These are phyloP conservation scores for Nephotettix cincticeps DNA, from an alignment of 1,140 invertebrate genomes.

Conservation along the genomic window DNA sequence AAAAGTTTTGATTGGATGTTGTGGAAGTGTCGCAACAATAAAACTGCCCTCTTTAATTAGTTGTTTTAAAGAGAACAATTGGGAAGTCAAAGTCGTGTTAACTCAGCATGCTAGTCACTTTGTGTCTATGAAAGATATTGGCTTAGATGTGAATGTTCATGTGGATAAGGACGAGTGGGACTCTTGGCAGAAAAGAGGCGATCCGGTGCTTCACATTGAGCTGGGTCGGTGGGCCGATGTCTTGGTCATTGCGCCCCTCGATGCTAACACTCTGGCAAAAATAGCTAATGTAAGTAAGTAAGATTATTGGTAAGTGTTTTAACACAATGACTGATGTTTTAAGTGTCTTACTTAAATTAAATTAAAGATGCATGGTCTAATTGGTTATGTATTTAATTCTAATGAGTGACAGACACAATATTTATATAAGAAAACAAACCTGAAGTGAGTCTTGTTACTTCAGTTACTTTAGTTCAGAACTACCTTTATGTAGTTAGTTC, in stretches of 20 bases:
- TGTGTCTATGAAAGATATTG: constrained; percentile 63
- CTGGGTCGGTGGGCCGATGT: constrained; percentile 95
- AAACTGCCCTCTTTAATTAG: constrained; percentile 61
- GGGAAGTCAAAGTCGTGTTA: constrained; percentile 70
- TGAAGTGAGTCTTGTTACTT: no score
- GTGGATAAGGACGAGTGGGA: constrained; percentile 90
- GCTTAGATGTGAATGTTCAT: constrained; percentile 57
- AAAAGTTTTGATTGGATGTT: constrained; percentile 77
- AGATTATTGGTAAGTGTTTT: no score
- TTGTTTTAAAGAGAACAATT: constrained; percentile 30
- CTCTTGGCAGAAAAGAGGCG: constrained; percentile 85
- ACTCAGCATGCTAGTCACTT: constrained; percentile 90
- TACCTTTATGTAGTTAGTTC: background rate
- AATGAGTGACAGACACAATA: no score
- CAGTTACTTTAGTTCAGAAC: no score
- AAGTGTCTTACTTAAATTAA: no score
- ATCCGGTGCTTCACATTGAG: constrained; percentile 97
- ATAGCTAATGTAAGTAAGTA: constrained; percentile 64
- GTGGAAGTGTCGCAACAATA: constrained; percentile 90
- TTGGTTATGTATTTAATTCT: no score
- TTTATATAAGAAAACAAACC: no score
- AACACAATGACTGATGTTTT: no score
- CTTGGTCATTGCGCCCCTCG: constrained; percentile 90
- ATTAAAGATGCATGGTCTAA: no score
- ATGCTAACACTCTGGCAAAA: constrained; percentile 97